Evolutionary conservation across 2,113 vertebrate genomes (phyloP).

Genomic region (Notechis scutatus): DNA sequence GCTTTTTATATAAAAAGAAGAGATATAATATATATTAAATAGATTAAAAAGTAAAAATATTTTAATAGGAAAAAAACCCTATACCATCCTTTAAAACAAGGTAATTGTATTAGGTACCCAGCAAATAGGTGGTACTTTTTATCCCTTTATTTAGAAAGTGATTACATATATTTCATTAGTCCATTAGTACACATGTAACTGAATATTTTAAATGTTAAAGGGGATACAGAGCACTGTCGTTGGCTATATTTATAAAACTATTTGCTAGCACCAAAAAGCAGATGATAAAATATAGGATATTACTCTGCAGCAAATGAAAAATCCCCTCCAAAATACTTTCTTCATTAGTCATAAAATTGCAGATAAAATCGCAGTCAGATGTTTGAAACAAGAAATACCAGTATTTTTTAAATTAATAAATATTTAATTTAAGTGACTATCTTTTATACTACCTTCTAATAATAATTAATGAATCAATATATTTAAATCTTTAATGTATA

Average conservation of each 20-base stretch:
- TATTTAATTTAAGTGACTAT: neutral
- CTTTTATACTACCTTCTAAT: neutral
- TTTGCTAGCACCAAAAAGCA: neutral
- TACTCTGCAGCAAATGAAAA: neutral
- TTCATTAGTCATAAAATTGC: neutral
- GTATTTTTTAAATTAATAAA: neutral
- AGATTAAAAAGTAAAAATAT: neutral
- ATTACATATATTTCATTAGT: neutral
- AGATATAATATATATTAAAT: neutral
- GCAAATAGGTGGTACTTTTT: neutral
- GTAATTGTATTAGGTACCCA: neutral
- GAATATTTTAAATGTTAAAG: neutral
- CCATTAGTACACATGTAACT: neutral
- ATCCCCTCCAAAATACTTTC: neutral
- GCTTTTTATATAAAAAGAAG: neutral
- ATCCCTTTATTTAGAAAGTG: neutral
- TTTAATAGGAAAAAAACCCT: neutral
- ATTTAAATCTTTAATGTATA: neutral
- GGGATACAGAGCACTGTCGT: neutral
- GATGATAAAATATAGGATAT: neutral
- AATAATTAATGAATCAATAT: neutral
- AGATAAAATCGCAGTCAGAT: neutral
- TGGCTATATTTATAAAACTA: neutral
- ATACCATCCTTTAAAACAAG: neutral
- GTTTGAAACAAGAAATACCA: neutral